Evolutionary conservation across 1,140 invertebrate genomes (phyloP).

Genomic region (Pararge aegeria): DNA sequence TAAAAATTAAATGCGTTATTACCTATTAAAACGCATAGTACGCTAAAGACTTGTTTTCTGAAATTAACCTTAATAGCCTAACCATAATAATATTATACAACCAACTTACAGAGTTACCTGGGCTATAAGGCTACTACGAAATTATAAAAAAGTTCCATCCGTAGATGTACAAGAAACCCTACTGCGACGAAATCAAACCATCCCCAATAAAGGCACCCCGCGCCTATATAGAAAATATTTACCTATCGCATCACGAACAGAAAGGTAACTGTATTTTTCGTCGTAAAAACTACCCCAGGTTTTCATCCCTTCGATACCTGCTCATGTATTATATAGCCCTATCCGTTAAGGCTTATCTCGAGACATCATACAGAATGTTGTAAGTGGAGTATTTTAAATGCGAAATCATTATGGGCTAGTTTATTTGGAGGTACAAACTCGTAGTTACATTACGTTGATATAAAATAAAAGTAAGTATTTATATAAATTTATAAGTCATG

Average conservation of each 20-base stretch:
- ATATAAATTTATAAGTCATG: too few relatives aligned
- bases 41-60: too few relatives aligned
- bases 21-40: too few relatives aligned
- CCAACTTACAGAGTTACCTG: too few relatives aligned
- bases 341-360: constrained; percentile 47
- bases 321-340: constrained; percentile 45
- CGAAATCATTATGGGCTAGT: background rate
- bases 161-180: constrained; percentile 22
- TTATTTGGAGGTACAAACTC: too few relatives aligned
- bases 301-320: constrained; percentile 64
- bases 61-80: too few relatives aligned
- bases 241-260: constrained; percentile 55
- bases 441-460: too few relatives aligned
- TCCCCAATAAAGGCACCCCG: constrained; percentile 47
- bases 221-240: constrained; percentile 53
- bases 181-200: constrained; percentile 52
- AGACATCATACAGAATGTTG: constrained; percentile 30
- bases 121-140: background rate
- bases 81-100: too few relatives aligned
- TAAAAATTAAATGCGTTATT: too few relatives aligned
- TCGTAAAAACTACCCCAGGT: constrained; percentile 68
- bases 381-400: constrained; percentile 9
- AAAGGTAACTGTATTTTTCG: constrained; percentile 60
- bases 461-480: too few relatives aligned
- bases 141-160: constrained; percentile 8